These are phyloP conservation scores for Premnoplex brunnescens DNA, from an alignment of 2,797 vertebrate genomes.

Conservation along the genomic window DNA sequence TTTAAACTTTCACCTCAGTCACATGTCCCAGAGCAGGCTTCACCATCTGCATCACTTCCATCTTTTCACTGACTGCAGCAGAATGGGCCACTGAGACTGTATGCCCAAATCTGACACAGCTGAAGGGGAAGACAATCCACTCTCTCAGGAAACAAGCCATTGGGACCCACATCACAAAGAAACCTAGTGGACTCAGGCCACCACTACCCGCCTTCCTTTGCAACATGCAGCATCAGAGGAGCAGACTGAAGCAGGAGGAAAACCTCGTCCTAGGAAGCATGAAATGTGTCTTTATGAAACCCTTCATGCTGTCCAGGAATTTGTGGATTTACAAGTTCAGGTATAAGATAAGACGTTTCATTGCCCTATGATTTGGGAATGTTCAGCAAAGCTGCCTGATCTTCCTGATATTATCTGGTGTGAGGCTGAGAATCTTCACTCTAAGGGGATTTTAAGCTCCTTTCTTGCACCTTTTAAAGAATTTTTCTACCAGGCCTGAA, in stretches of 20 bases:
- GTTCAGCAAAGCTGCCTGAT: neutral
- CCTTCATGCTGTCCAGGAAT: neutral
- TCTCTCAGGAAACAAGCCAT: neutral
- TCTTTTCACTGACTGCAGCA: neutral
- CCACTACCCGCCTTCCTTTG: neutral
- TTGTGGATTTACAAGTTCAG: neutral
- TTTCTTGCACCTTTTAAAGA: neutral
- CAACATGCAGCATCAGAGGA: neutral
- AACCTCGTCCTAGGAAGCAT: neutral
- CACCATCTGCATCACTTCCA: neutral
- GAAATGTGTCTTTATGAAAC: neutral
- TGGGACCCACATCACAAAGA: neutral
- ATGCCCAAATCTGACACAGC: neutral
- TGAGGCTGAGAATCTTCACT: neutral
- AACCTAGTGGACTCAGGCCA: neutral
- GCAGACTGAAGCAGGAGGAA: neutral
- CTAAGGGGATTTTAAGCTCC: neutral
- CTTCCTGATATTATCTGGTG: neutral
- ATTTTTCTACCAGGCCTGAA: neutral
- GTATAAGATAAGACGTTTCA: neutral
- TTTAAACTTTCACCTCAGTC: neutral
- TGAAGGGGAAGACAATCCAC: neutral
- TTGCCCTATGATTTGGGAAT: neutral
- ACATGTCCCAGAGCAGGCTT: neutral
- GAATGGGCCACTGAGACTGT: neutral